phyloP scores from a whole-genome alignment of 2,888 invertebrate genomes.

The Ochropleura plecta region DNA sequence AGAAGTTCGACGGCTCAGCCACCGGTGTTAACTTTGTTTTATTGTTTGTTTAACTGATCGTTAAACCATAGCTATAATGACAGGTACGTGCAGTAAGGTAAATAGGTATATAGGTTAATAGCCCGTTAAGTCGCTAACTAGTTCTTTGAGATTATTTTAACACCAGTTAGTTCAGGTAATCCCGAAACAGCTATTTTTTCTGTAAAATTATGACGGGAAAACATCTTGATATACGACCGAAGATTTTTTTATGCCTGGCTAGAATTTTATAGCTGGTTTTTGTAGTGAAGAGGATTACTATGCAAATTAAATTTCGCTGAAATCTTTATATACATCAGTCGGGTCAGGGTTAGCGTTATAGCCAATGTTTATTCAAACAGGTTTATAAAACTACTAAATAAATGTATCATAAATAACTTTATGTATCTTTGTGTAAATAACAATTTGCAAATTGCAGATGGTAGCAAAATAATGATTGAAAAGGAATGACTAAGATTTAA shows the following conservation, averaged over 20 bases:
- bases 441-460: too few species aligned
- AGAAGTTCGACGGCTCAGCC: slow-evolving; percentile 60
- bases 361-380: slow-evolving; percentile 45
- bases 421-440: background rate
- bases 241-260: slow-evolving; percentile 39
- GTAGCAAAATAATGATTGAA: background rate
- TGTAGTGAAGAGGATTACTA: slow-evolving; percentile 37
- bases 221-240: slow-evolving; percentile 31
- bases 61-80: slow-evolving; percentile 55
- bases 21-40: slow-evolving; percentile 59
- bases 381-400: slow-evolving; percentile 5
- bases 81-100: slow-evolving; percentile 50
- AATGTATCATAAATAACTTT: background rate
- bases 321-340: slow-evolving; percentile 19
- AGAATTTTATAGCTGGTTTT: slow-evolving; percentile 30
- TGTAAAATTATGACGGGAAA: slow-evolving; percentile 22
- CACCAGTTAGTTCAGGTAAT: slow-evolving; percentile 34
- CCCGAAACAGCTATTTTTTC: slow-evolving; percentile 12
- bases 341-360: slow-evolving; percentile 11
- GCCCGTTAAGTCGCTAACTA: slow-evolving; percentile 32
- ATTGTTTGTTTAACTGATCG: slow-evolving; percentile 59
- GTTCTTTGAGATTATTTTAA: slow-evolving; percentile 32
- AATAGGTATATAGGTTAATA: slow-evolving; percentile 59
- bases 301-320: slow-evolving; percentile 41
- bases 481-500: background rate